phyloP scores from a whole-genome alignment of 2,888 invertebrate species.

The Yponomeuta malinellus region DNA sequence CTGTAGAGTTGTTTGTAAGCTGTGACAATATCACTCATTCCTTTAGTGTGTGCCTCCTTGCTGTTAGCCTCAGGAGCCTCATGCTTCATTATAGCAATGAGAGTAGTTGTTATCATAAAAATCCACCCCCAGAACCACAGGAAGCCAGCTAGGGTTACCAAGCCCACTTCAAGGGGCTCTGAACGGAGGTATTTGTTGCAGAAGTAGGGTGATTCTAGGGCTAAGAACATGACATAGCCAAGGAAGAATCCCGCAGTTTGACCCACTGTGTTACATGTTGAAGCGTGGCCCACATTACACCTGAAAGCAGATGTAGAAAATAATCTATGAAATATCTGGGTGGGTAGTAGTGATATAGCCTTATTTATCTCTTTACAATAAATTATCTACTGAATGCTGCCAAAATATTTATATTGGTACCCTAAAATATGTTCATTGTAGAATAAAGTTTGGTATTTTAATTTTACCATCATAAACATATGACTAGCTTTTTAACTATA shows the following conservation, averaged over 20 bases:
- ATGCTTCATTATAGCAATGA: slow-evolving; percentile 91
- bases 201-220: slow-evolving; percentile 96
- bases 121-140: slow-evolving; percentile 96
- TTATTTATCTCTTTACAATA: too few relatives aligned
- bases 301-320: slow-evolving; percentile 59
- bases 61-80: slow-evolving; percentile 76
- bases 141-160: slow-evolving; percentile 87
- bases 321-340: too few relatives aligned
- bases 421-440: too few relatives aligned
- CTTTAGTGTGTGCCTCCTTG: slow-evolving; percentile 47
- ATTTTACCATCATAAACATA: too few relatives aligned
- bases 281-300: slow-evolving; percentile 97
- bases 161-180: slow-evolving; percentile 81
- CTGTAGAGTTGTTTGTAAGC: slow-evolving; percentile 90
- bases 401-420: too few relatives aligned
- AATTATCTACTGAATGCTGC: too few relatives aligned
- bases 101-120: slow-evolving; percentile 92
- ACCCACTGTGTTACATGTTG: slow-evolving; percentile 98
- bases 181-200: slow-evolving; percentile 93
- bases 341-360: too few relatives aligned
- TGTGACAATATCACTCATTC: slow-evolving; percentile 63
- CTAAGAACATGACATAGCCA: slow-evolving; percentile 97
- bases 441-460: too few relatives aligned
- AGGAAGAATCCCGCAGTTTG: slow-evolving; percentile 98
- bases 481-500: slow-evolving; percentile 34